A percentile compares a stretch with the other conserved stretches of the same genome.
Conservation (phyloP, 2,888 invertebrate genomes). For the Sabellastarte sp. region DNA sequence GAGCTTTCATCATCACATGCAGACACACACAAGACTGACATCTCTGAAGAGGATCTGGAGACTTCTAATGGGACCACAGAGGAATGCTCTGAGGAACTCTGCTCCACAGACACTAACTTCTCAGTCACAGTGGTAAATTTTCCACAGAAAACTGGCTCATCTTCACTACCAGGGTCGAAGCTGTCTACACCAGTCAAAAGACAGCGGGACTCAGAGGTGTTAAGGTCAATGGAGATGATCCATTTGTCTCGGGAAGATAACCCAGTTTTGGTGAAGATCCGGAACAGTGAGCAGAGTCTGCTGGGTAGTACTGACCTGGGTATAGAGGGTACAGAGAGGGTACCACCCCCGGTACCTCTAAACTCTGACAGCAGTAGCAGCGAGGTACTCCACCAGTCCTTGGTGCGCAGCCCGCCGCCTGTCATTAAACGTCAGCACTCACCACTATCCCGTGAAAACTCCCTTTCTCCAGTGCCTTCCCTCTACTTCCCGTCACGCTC, state of each 20-base stretch:
- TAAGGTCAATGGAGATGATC: background rate
- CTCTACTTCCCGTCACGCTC: background rate
- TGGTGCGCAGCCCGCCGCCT: background rate
- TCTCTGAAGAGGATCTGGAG: background rate
- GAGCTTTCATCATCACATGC: too few species aligned
- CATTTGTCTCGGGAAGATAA: conserved; percentile 3
- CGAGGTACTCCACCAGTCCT: background rate
- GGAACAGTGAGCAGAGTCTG: background rate
- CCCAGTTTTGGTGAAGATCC: background rate
- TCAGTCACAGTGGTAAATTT: too few species aligned
- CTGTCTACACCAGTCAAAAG: background rate
- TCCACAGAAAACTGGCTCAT: background rate
- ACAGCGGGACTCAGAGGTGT: background rate
- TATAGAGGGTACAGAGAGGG: too few species aligned
- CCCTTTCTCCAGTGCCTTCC: background rate
- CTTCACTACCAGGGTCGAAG: background rate
- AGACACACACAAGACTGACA: background rate
- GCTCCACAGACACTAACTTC: background rate
- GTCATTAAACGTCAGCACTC: conserved; percentile 1
- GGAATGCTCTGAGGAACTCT: background rate
- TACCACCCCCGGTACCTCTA: background rate
- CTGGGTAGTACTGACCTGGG: background rate
- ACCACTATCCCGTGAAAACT: background rate
- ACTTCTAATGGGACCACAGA: background rate
- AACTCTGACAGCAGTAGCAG: background rate